Percentiles rank a stretch among this genome's conserved stretches.
phyloP scores from a whole-genome alignment of 92 coral and sea anemone genomes.

The Micromussa lordhowensis region DNA sequence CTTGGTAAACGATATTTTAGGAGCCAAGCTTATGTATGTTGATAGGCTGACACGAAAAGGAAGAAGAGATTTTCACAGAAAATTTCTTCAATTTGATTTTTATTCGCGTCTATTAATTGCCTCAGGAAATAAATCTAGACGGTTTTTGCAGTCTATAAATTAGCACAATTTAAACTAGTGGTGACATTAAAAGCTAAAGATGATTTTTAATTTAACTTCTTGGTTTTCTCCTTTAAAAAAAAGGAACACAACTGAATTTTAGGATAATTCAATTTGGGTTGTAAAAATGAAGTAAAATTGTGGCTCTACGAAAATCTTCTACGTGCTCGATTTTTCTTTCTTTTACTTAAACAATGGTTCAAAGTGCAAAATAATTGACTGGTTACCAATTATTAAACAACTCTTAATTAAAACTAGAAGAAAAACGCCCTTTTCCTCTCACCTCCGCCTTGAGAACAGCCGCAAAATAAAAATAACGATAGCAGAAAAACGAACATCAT shows the following conservation, averaged over 20 bases:
- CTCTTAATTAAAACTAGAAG: background rate
- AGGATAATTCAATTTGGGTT: background rate
- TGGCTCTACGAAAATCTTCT: background rate
- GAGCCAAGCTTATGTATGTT: background rate
- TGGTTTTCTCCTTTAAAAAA: background rate
- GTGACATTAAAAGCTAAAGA: background rate
- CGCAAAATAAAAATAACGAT: background rate
- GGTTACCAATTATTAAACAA: background rate
- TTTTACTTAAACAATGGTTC: background rate
- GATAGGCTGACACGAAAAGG: background rate
- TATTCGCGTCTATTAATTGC: background rate
- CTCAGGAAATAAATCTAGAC: background rate
- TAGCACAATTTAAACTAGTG: background rate
- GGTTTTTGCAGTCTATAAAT: background rate
- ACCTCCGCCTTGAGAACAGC: slow-evolving; percentile 12
- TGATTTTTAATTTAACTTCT: background rate
- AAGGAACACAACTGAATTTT: background rate
- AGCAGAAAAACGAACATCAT: background rate
- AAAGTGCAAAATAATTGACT: background rate
- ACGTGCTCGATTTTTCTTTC: background rate
- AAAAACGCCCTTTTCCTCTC: background rate
- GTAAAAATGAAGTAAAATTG: background rate
- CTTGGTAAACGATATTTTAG: background rate
- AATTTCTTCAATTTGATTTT: background rate
- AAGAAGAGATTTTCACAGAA: background rate